Evolutionary conservation across 2,113 vertebrate genomes (phyloP).

Genomic region (Steatornis caripensis): DNA sequence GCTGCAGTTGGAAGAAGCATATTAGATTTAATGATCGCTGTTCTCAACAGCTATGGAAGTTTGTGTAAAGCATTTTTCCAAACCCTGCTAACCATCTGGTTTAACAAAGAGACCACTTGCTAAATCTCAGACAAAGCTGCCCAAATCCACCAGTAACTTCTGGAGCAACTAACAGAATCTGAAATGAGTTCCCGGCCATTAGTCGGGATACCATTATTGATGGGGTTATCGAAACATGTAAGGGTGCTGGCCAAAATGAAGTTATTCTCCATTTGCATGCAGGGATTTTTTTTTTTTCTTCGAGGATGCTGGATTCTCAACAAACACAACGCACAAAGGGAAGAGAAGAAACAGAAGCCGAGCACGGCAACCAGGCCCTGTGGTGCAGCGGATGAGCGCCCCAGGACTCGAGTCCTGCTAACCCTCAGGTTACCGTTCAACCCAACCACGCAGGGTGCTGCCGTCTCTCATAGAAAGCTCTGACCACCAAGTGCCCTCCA

Average conservation of each 20-base stretch:
- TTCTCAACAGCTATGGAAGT: not conserved
- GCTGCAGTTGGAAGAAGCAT: not conserved
- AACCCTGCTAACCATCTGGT: not conserved
- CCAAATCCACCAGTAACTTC: not conserved
- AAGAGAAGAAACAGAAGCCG: not conserved
- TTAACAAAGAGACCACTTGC: not conserved
- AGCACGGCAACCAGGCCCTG: not conserved
- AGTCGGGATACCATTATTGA: not conserved
- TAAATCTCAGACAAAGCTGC: not conserved
- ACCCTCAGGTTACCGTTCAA: not conserved
- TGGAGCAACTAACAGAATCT: not conserved
- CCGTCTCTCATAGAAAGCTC: not conserved
- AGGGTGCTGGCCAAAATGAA: not conserved
- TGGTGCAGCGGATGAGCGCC: accelerated
- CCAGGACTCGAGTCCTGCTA: not conserved
- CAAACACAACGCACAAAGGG: not conserved
- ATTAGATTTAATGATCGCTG: not conserved
- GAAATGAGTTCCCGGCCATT: not conserved
- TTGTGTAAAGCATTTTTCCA: not conserved
- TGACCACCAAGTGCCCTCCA: not conserved
- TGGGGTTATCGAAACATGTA: not conserved
- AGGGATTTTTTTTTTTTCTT: not conserved
- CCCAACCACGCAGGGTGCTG: not conserved
- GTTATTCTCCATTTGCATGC: not conserved
- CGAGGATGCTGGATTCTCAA: not conserved